A percentile compares a stretch with the other conserved stretches of the same genome.
Evolutionary conservation across 2,888 invertebrate genomes (phyloP).

Genomic region (Mechanitis mazaeus): DNA sequence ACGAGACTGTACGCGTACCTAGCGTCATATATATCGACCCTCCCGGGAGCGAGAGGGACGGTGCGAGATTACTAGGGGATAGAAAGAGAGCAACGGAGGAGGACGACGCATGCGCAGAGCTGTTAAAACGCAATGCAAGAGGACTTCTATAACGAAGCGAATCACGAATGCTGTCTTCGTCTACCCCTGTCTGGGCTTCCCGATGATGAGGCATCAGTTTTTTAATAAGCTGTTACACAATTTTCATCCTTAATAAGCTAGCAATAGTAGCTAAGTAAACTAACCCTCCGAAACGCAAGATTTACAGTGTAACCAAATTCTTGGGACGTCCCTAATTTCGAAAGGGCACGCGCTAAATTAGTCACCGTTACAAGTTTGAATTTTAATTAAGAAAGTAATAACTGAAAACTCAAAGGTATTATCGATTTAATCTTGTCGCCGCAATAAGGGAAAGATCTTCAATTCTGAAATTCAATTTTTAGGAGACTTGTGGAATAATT

Average conservation of each 20-base stretch:
- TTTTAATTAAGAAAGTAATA: slow-evolving; percentile 23
- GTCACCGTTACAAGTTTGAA: slow-evolving; percentile 22
- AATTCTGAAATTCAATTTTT: background rate
- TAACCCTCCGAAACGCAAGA: slow-evolving; percentile 11
- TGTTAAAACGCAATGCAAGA: slow-evolving; percentile 54
- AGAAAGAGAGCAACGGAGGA: slow-evolving; percentile 50
- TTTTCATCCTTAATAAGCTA: slow-evolving; percentile 14
- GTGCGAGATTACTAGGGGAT: slow-evolving; percentile 30
- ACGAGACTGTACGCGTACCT: slow-evolving; percentile 69
- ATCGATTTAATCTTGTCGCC: slow-evolving; percentile 18
- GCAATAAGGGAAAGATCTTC: background rate
- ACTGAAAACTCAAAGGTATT: slow-evolving; percentile 20
- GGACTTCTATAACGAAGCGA: slow-evolving; percentile 51
- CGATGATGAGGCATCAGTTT: slow-evolving; percentile 70
- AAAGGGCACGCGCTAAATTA: slow-evolving; percentile 25
- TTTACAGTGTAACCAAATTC: slow-evolving; percentile 23
- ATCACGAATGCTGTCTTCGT: slow-evolving; percentile 67
- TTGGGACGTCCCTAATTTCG: slow-evolving; percentile 21
- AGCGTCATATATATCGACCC: slow-evolving; percentile 75
- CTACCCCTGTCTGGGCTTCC: slow-evolving; percentile 71
- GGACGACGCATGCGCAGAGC: slow-evolving; percentile 68
- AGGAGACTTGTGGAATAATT: too few species aligned
- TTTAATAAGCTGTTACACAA: slow-evolving; percentile 31
- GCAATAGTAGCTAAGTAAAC: slow-evolving; percentile 24
- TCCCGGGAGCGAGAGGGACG: slow-evolving; percentile 58